Base-by-base conservation (phyloP, 30 jellyfish, hydroid and myxozoan genomes). In the Catostylus mosaicus region DNA sequence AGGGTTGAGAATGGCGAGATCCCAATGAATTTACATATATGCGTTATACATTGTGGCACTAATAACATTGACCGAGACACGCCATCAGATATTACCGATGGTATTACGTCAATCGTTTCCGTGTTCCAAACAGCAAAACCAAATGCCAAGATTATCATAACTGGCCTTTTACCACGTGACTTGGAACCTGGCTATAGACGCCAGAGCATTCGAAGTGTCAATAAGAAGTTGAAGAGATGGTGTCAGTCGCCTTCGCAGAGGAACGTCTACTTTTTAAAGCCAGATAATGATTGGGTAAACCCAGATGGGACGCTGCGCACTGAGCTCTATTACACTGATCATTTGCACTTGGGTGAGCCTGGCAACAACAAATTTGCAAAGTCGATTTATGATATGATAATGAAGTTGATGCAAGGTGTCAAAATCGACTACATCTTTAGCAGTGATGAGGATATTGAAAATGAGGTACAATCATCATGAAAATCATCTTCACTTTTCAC, bases 161-260 rank as follows among this genome's bases (percentile, higher is more conserved):
- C 96, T 24, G 98, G 98, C 35, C 95, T 93, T 26, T 61, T 93
- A 1, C 98, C 98, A 38, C 90, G 98, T 14, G 98, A 93, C 31
- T 50, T 74, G 30, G 89, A 81, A 32, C 88, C 86, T 1, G 86
- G 89, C 9, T 85, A 80, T 63, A 76, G 97, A n/a, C 89, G 98
- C 14, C 84, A 72, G 34, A 94, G 85, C 60, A 87, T 77, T 36
- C 82, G 82, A 62, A 73, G 89, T 24, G 96, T 93, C 20, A 93
- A 93, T 89, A 93, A 93, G 76, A 80, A 88, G 72, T 34, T 93
- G 75, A 87, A 78, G 73, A 33, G 83, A 31, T 76, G 95, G 87
- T 79, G 96, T 31, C 91, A 77, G 74, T 86, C 97, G 29, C 95
- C 95, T 9, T 80, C 88, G 31, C 85, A 82, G 77, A 67, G 98